Conservation (phyloP, 2,888 invertebrate species). For the Rhynchonema sp. region DNA sequence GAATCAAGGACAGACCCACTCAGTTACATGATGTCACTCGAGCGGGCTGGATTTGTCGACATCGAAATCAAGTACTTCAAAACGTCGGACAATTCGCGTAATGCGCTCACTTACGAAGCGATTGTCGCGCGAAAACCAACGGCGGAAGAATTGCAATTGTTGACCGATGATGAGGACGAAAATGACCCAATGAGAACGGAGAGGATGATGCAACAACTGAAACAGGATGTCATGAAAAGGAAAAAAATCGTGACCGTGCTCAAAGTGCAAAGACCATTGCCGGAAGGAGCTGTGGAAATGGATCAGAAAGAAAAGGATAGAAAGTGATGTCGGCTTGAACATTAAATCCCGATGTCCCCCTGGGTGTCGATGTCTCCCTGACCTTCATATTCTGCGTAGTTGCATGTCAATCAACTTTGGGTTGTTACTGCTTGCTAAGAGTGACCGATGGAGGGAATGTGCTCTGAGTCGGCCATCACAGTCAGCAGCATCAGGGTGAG, state of each 20-base stretch:
- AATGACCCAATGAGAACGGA: neutral
- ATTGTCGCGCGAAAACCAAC: neutral
- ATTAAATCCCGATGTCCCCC: too few relatives aligned
- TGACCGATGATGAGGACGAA: neutral
- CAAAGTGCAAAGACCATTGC: neutral
- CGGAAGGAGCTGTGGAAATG: too few relatives aligned
- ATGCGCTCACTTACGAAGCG: neutral
- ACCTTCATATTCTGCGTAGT: too few relatives aligned
- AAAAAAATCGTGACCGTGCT: neutral
- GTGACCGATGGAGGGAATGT: too few relatives aligned
- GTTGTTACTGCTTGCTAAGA: too few relatives aligned
- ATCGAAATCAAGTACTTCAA: neutral
- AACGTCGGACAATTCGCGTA: neutral
- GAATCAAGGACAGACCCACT: neutral
- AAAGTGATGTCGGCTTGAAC: too few relatives aligned
- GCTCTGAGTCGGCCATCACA: too few relatives aligned
- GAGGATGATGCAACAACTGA: neutral
- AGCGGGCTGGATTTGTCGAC: neutral
- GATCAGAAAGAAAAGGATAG: too few relatives aligned
- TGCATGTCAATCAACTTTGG: too few relatives aligned
- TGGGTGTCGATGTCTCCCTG: too few relatives aligned
- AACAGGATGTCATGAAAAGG: neutral
- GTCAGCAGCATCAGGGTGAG: too few relatives aligned
- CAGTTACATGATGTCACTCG: neutral
- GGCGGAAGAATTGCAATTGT: neutral